Evolutionary conservation across 2,888 invertebrate genomes (phyloP).

Genomic region (Patella caerulea): DNA sequence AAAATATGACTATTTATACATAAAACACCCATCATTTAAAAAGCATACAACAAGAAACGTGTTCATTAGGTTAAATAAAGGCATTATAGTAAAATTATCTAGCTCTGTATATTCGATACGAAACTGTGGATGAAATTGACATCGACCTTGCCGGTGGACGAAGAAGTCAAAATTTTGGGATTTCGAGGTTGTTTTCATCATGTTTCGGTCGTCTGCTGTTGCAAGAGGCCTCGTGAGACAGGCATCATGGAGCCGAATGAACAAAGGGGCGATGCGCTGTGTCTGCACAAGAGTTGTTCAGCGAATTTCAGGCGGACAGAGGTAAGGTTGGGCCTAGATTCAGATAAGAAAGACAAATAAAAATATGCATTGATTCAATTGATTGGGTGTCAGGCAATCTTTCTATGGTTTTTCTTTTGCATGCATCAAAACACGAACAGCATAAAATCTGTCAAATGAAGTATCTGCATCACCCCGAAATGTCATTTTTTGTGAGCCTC

Average conservation of each 20-base stretch:
- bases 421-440: too few relatives aligned
- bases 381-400: background rate
- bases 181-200: slow-evolving; percentile 24
- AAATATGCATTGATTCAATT: background rate
- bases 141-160: slow-evolving; percentile 42
- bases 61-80: too few relatives aligned
- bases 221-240: slow-evolving; percentile 40
- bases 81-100: too few relatives aligned
- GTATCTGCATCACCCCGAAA: too few relatives aligned
- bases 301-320: slow-evolving; percentile 1
- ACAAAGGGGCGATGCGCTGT: slow-evolving; percentile 31
- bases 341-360: background rate
- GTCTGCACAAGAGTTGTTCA: slow-evolving; percentile 32
- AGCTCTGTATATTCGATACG: slow-evolving; percentile 18
- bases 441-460: too few relatives aligned
- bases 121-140: slow-evolving; percentile 33
- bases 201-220: slow-evolving; percentile 44
- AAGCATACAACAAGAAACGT: too few relatives aligned
- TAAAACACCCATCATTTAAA: too few relatives aligned
- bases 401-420: too few relatives aligned
- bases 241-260: slow-evolving; percentile 35
- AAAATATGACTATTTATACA: too few relatives aligned
- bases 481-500: too few relatives aligned
- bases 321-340: too few relatives aligned
- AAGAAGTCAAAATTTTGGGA: slow-evolving; percentile 23